Evolutionary conservation across 2,113 vertebrate genomes (phyloP).

Genomic region (Epinephelus lanceolatus): DNA sequence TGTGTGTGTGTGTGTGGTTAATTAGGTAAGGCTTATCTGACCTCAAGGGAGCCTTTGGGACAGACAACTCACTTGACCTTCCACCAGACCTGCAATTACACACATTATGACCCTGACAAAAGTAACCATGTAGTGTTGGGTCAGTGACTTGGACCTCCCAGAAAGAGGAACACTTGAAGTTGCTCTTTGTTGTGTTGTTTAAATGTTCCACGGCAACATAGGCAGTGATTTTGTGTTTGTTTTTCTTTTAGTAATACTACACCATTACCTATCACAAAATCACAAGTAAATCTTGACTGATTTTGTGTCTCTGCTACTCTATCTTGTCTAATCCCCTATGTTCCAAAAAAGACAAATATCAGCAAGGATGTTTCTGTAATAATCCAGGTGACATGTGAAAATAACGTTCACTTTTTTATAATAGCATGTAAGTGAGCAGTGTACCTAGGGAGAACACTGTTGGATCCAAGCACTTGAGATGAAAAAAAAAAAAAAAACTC

Average conservation of each 20-base stretch:
- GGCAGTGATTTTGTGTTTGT: not conserved
- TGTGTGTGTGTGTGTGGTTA: conserved; percentile 10
- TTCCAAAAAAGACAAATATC: not conserved
- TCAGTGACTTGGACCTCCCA: conserved; percentile 19
- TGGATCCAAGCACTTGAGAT: too few relatives aligned
- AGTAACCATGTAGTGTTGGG: not conserved
- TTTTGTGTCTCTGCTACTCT: not conserved
- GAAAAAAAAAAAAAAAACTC: too few relatives aligned
- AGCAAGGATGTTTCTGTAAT: too few relatives aligned
- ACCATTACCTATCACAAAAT: not conserved
- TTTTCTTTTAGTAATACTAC: not conserved
- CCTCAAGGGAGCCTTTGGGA: conserved; percentile 38
- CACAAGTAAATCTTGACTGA: not conserved
- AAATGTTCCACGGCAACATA: not conserved
- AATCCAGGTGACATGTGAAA: too few relatives aligned
- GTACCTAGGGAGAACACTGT: too few relatives aligned
- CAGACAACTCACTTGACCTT: conserved; percentile 48
- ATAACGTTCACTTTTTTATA: too few relatives aligned
- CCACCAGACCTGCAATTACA: conserved; percentile 22
- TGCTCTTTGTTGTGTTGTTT: not conserved
- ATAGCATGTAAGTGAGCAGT: too few relatives aligned
- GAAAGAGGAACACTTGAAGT: not conserved
- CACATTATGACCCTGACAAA: not conserved
- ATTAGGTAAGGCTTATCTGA: conserved; percentile 37
- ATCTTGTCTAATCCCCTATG: not conserved